Evolutionary conservation across 2,888 invertebrate genomes (phyloP), one percentile per base, ranked within the genome.

Genomic region (Aplocera efformata): DNA sequence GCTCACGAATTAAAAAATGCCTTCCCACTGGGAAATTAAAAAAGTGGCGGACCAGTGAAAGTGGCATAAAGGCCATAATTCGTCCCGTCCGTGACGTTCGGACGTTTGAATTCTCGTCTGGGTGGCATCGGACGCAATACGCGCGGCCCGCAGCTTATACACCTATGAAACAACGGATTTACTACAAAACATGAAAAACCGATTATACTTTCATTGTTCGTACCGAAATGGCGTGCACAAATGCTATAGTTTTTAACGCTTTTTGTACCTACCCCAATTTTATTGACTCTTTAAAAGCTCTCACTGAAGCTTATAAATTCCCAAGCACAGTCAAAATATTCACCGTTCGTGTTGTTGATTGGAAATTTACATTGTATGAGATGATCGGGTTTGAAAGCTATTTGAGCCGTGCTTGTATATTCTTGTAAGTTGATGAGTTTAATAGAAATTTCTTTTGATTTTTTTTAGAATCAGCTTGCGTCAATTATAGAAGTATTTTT

Each of bases 31-130:
- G 75, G 76, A 79, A 81, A 80, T 84, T 81, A 82, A 81, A 81
- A 17, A 81, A 80, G 69, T 74, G 70, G 64, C 63, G 55, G 64
- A 28, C 61, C 67, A 73, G 75, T 72, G 78, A 80, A 80, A 84
- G 80, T 85, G 79, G 71, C 78, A 75, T 74, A 78, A 79, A 76
- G 72, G 76, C 80, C 70, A 83, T 85, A 85, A 85, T 72, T 85
- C 81, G 83, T 83, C 75, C 71, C 72, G 67, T 52, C 64, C 62
- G 63, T 75, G 78, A 79, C 78, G 66, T 67, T 59, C 60, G 70
- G 66, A 66, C 72, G 62, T 68, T 67, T 62, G 67, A 54, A 65
- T 58, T 53, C 60, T 50, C 60, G 72, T 69, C 72, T 69, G 72
- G 60, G 68, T 69, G 58, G 69, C 72, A 63, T 58, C 55, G 56